Conservation (phyloP, 2,113 vertebrate genomes). For the Puffinus mauretanicus region DNA sequence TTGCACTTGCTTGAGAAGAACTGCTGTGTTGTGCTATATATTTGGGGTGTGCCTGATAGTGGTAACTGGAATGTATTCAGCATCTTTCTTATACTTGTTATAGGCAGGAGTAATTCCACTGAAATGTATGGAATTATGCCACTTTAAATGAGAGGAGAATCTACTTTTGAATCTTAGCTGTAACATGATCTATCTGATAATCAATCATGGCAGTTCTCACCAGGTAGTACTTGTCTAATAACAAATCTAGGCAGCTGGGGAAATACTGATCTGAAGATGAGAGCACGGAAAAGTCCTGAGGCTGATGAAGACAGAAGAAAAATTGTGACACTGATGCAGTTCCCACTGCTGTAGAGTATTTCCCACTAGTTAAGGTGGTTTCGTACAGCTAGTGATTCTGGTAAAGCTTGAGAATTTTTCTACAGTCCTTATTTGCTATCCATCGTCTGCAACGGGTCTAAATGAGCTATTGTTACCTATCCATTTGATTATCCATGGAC, state of each 20-base stretch:
- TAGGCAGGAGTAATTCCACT: neutral
- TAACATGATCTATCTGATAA: neutral
- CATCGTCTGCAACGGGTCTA: fast-evolving
- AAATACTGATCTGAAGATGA: neutral
- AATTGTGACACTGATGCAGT: neutral
- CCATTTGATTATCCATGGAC: neutral
- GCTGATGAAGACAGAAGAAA: neutral
- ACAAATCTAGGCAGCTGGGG: neutral
- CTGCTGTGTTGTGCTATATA: neutral
- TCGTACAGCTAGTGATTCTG: neutral
- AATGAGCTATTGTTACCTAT: neutral
- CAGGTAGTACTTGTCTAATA: neutral
- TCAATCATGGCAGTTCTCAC: neutral
- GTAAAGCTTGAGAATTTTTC: neutral
- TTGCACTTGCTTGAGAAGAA: neutral
- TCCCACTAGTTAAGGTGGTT: neutral
- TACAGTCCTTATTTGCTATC: neutral
- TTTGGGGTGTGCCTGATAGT: neutral
- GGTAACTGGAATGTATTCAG: neutral
- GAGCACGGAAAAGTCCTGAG: neutral
- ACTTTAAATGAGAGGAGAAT: neutral
- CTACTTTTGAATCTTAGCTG: neutral
- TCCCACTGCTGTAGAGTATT: neutral
- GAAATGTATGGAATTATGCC: neutral
- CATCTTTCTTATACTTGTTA: neutral